A percentile compares a stretch with the other conserved stretches of the same genome.
Evolutionary conservation across 2,888 invertebrate species (phyloP).

Genomic region (Melanostoma mellinum): DNA sequence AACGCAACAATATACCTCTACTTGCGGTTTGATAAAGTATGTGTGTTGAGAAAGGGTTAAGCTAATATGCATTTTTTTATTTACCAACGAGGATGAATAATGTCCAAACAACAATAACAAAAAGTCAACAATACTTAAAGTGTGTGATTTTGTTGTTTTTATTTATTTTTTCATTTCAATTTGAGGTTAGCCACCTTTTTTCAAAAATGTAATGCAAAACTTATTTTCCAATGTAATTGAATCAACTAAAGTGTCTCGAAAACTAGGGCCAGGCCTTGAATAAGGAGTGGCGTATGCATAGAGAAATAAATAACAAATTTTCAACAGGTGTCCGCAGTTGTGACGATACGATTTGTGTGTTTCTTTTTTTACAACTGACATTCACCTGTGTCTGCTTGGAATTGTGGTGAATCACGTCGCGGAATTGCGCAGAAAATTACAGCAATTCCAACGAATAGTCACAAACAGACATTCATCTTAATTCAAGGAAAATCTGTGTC

Average conservation of each 20-base stretch:
- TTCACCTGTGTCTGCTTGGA: not conserved
- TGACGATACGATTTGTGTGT: not conserved
- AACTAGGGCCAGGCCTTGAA: not conserved
- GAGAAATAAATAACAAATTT: not conserved
- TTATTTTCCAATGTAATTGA: not conserved
- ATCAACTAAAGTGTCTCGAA: not conserved
- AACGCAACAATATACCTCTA: not conserved
- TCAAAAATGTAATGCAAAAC: constrained; percentile 13
- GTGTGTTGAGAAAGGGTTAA: constrained; percentile 63
- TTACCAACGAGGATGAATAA: constrained; percentile 21
- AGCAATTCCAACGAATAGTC: constrained; percentile 29
- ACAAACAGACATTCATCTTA: constrained; percentile 28
- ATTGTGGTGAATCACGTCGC: constrained; percentile 39
- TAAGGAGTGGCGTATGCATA: constrained; percentile 20
- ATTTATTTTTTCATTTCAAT: not conserved
- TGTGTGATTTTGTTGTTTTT: constrained; percentile 44
- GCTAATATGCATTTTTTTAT: constrained; percentile 52
- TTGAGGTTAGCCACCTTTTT: constrained; percentile 57
- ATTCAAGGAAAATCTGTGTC: constrained; percentile 51
- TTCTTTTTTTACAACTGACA: not conserved
- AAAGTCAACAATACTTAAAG: constrained; percentile 17
- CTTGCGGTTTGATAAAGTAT: constrained; percentile 17
- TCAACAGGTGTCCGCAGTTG: constrained; percentile 5
- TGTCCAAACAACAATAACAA: constrained; percentile 4
- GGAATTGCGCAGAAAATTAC: constrained; percentile 28